Conservation (phyloP, 2,113 vertebrate genomes). For the Garra rufa region DNA sequence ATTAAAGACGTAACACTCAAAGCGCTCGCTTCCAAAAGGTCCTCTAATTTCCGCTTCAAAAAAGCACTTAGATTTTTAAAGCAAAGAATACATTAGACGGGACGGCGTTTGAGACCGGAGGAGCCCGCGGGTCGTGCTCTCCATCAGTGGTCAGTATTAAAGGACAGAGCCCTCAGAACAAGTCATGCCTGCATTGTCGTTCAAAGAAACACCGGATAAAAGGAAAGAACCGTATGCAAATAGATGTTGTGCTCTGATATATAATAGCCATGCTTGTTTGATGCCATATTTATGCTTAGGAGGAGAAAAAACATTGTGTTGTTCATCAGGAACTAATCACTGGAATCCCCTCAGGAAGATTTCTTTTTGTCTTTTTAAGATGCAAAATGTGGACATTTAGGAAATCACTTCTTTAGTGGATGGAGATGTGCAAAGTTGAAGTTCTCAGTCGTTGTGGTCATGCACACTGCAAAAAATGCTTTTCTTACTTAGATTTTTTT, state of each 20-base stretch:
- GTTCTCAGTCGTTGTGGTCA: not conserved
- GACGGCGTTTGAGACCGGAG: conserved; percentile 63
- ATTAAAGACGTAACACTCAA: conserved; percentile 79
- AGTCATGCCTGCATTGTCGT: conserved; percentile 70
- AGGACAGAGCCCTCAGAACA: conserved; percentile 70
- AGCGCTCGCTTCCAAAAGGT: conserved; percentile 63
- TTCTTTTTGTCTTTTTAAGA: not conserved
- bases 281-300: conserved; percentile 57
- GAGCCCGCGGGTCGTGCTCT: conserved; percentile 65
- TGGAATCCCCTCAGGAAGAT: not conserved
- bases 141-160: conserved; percentile 38
- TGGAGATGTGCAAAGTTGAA: not conserved
- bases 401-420: not conserved
- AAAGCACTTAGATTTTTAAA: conserved; percentile 68
- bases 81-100: conserved; percentile 76
- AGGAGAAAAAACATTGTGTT: not conserved
- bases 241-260: conserved; percentile 70
- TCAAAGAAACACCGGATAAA: conserved; percentile 78
- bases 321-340: not conserved
- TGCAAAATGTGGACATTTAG: not conserved
- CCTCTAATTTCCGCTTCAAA: conserved; percentile 77
- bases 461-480: no score
- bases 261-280: conserved; percentile 77
- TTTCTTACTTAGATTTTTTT: no score
- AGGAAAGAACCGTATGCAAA: conserved; percentile 72